phyloP scores from a whole-genome alignment of 2,888 invertebrate genomes.

The Linnaemya vulpina region DNA sequence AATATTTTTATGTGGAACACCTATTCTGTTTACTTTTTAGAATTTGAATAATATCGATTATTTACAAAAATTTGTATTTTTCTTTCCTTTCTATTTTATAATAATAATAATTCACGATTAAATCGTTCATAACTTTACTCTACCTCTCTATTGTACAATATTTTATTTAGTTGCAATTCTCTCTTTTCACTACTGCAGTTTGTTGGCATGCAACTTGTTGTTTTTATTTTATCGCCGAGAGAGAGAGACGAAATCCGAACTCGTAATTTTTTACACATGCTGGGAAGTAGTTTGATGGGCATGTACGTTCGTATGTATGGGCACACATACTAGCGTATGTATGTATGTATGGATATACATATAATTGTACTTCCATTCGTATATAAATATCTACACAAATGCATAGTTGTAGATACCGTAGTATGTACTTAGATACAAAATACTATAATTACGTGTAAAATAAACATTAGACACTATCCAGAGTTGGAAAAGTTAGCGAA shows the following conservation, averaged over 20 bases:
- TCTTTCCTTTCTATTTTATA: not conserved
- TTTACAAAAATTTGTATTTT: not conserved
- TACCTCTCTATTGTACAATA: not conserved
- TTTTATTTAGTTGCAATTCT: not conserved
- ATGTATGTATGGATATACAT: no score
- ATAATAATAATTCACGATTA: not conserved
- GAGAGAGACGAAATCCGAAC: not conserved
- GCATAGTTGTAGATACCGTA: no score
- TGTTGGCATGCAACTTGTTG: slow-evolving; percentile 9
- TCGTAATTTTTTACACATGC: not conserved
- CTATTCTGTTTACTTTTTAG: not conserved
- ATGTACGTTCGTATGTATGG: not conserved
- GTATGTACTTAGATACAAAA: not conserved
- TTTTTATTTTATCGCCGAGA: not conserved
- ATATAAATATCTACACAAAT: no score
- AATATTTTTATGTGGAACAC: no score
- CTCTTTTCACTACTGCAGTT: slow-evolving; percentile 11
- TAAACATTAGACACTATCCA: not conserved
- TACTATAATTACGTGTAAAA: not conserved
- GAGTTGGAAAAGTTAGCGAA: not conserved
- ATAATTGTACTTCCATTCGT: no score
- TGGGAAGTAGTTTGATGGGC: not conserved
- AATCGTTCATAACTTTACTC: not conserved
- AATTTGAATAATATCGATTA: slow-evolving; percentile 2
- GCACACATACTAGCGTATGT: no score